Evolutionary conservation across 2,797 vertebrate species (phyloP).

Genomic region (Pteronotus mesoamericanus): DNA sequence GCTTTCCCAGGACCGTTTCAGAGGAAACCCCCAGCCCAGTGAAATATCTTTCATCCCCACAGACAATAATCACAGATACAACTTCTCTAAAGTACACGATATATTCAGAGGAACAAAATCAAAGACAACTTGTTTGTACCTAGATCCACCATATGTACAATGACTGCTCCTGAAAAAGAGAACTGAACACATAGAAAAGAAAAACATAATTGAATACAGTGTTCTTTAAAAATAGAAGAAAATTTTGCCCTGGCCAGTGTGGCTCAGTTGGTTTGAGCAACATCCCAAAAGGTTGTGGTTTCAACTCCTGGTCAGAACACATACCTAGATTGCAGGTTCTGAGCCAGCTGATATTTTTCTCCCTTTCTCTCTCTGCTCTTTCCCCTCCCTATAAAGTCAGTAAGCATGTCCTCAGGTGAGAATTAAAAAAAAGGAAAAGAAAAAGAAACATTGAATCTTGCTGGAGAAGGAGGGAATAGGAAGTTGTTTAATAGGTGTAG

Average conservation of each 20-base stretch:
- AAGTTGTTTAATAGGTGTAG: neutral
- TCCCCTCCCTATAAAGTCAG: neutral
- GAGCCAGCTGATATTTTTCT: neutral
- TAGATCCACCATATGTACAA: neutral
- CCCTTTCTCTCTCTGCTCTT: neutral
- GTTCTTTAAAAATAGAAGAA: constrained; percentile 20
- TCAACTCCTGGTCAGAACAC: neutral
- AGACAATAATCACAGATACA: neutral
- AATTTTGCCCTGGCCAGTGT: neutral
- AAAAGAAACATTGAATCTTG: neutral
- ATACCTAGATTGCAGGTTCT: too few species aligned
- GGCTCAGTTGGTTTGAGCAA: neutral
- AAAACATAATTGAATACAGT: neutral
- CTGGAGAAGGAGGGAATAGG: neutral
- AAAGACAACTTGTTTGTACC: neutral
- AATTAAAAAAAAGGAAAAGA: too few species aligned
- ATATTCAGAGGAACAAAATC: neutral
- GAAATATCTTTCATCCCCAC: neutral
- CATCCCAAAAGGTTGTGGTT: neutral
- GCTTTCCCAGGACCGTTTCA: neutral
- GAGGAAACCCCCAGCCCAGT: neutral
- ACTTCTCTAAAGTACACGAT: neutral
- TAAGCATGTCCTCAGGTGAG: too few species aligned
- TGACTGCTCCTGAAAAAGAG: neutral
- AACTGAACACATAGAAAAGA: neutral